phyloP scores from a whole-genome alignment of 2,888 invertebrate species.

The Cephus nigrinus region DNA sequence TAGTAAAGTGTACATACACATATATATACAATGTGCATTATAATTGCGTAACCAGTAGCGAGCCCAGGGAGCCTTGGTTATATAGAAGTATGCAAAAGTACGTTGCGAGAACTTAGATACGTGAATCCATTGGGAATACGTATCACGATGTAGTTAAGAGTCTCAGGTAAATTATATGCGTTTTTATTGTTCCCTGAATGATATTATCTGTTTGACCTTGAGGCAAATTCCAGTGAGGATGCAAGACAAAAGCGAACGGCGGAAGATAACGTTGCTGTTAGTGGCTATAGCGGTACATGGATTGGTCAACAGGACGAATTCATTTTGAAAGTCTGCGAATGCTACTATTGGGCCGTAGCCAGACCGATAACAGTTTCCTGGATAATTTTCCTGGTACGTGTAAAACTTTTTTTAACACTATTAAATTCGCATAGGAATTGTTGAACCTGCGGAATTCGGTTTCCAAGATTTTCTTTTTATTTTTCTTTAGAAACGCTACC shows the following conservation, averaged over 20 bases:
- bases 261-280: not conserved
- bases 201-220: not conserved
- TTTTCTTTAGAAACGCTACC: not conserved
- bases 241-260: not conserved
- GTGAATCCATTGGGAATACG: slow-evolving; percentile 7
- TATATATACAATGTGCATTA: slow-evolving; percentile 15
- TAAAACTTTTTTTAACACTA: not conserved
- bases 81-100: slow-evolving; percentile 5
- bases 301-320: not conserved
- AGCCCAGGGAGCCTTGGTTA: slow-evolving; percentile 7
- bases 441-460: not conserved
- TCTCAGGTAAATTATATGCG: not conserved
- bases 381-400: not conserved
- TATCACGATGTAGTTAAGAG: not conserved
- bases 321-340: not conserved
- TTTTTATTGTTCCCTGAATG: not conserved
- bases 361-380: not conserved
- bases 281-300: not conserved
- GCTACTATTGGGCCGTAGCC: not conserved
- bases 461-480: not conserved
- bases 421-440: not conserved
- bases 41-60: slow-evolving; percentile 26
- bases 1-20: slow-evolving; percentile 4
- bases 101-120: slow-evolving; percentile 11
- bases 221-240: not conserved